A percentile compares a stretch with the other conserved stretches of the same genome.
Evolutionary conservation across 2,113 vertebrate genomes (phyloP).

Genomic region (Paedocypris sp.): DNA sequence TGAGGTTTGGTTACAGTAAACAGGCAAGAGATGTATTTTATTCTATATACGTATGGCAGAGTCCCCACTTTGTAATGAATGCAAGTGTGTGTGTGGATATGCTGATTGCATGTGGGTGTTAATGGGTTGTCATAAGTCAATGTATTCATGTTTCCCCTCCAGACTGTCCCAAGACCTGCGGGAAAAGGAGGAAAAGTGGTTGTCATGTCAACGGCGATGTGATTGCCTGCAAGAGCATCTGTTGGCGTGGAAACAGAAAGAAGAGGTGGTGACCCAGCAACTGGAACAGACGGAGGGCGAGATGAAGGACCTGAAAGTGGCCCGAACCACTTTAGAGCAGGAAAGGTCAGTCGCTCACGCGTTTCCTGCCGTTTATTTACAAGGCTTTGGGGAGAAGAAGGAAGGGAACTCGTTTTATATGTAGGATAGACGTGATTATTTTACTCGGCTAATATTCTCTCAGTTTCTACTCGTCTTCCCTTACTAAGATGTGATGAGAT

Average conservation of each 20-base stretch:
- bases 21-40: no score
- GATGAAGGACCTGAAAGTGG: constrained; percentile 53
- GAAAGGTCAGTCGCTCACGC: constrained; percentile 62
- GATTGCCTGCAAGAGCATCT: constrained; percentile 61
- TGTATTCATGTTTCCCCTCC: constrained; percentile 28
- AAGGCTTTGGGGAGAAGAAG: no score
- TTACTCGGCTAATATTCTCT: no score
- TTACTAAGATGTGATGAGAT: no score
- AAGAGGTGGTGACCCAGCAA: constrained; percentile 61
- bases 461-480: no score
- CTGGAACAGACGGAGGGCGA: constrained; percentile 58
- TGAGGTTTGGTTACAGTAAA: no score
- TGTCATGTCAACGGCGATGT: constrained; percentile 52
- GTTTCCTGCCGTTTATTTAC: no score
- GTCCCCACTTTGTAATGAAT: no score
- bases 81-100: neutral
- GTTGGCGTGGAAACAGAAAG: constrained; percentile 58
- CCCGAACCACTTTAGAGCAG: constrained; percentile 56
- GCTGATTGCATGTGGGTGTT: neutral
- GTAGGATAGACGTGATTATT: no score
- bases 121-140: constrained; percentile 11
- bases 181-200: constrained; percentile 61
- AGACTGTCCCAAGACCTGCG: constrained; percentile 70
- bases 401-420: no score
- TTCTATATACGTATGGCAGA: no score